These are phyloP conservation scores for Electrophaes corylata DNA, from an alignment of 2,888 invertebrate genomes.

Conservation along the genomic window DNA sequence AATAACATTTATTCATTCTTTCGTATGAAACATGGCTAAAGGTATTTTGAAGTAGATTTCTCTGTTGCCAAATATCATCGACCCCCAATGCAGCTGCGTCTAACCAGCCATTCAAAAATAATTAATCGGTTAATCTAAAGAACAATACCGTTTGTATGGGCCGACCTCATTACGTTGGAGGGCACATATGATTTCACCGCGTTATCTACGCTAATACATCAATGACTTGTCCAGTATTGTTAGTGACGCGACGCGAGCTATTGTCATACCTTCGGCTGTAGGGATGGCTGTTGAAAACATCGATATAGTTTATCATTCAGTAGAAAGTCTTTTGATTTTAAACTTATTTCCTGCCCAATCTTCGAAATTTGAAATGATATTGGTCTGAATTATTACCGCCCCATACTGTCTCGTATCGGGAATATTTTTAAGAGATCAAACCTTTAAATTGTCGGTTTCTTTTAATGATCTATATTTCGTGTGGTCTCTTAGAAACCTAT, in stretches of 20 bases:
- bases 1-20: too few relatives aligned
- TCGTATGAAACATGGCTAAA: too few relatives aligned
- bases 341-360: background rate
- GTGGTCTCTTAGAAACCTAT: conserved; percentile 19
- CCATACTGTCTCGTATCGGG: too few relatives aligned
- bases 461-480: background rate
- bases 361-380: too few relatives aligned
- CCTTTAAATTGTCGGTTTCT: background rate
- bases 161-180: conserved; percentile 51
- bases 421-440: too few relatives aligned
- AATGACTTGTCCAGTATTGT: conserved; percentile 79
- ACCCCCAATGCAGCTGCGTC: conserved; percentile 25
- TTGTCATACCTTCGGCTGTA: conserved; percentile 48
- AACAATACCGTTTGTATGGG: conserved; percentile 59
- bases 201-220: conserved; percentile 80
- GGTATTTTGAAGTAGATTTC: conserved; percentile 1
- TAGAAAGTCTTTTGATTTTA: background rate
- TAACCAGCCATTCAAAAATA: conserved; percentile 42
- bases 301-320: conserved; percentile 17
- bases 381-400: background rate
- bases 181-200: conserved; percentile 76
- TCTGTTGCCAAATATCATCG: conserved; percentile 20
- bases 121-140: conserved; percentile 59
- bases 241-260: conserved; percentile 68
- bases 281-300: conserved; percentile 24